These are phyloP conservation scores for Aethina tumida DNA, from an alignment of 1,140 invertebrate genomes.

Conservation along the genomic window DNA sequence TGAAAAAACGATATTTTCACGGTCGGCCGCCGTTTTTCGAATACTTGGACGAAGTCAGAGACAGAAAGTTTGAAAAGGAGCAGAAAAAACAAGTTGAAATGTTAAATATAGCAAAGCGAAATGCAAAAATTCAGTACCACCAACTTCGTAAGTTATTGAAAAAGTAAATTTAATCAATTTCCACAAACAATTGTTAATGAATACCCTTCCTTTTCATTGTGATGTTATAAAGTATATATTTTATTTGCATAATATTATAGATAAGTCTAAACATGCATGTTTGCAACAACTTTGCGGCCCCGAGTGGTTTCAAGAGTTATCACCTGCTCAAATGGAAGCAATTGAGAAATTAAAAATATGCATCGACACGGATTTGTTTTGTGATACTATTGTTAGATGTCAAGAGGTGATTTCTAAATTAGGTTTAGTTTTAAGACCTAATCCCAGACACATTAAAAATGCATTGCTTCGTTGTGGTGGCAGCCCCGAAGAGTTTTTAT, in stretches of 20 bases:
- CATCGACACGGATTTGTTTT: slow-evolving; percentile 19
- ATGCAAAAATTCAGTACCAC: slow-evolving; percentile 1
- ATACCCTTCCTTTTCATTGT: background rate
- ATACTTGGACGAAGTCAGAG: slow-evolving; percentile 24
- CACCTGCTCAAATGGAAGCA: slow-evolving; percentile 21
- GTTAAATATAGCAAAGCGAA: slow-evolving; percentile 5
- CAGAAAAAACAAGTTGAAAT: slow-evolving; percentile 8
- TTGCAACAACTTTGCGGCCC: no score
- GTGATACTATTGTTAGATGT: slow-evolving; percentile 16
- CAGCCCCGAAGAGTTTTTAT: slow-evolving; percentile 28
- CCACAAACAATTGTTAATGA: background rate
- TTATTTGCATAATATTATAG: slow-evolving; percentile 5
- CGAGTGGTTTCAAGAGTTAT: slow-evolving; percentile 33
- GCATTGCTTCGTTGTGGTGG: slow-evolving; percentile 23
- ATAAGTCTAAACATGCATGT: slow-evolving; percentile 8
- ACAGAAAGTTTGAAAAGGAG: slow-evolving; percentile 14
- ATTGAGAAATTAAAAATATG: slow-evolving; percentile 23
- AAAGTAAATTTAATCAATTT: slow-evolving; percentile 3
- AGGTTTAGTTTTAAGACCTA: slow-evolving; percentile 26
- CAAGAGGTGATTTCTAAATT: slow-evolving; percentile 20
- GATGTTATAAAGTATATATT: background rate
- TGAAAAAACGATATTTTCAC: slow-evolving; percentile 11
- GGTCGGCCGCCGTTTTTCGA: slow-evolving; percentile 20
- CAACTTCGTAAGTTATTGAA: slow-evolving; percentile 6
- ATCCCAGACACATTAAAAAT: slow-evolving; percentile 16